These are phyloP conservation scores for Nothoprocta pentlandii DNA, from an alignment of 2,113 vertebrate species.

Conservation along the genomic window DNA sequence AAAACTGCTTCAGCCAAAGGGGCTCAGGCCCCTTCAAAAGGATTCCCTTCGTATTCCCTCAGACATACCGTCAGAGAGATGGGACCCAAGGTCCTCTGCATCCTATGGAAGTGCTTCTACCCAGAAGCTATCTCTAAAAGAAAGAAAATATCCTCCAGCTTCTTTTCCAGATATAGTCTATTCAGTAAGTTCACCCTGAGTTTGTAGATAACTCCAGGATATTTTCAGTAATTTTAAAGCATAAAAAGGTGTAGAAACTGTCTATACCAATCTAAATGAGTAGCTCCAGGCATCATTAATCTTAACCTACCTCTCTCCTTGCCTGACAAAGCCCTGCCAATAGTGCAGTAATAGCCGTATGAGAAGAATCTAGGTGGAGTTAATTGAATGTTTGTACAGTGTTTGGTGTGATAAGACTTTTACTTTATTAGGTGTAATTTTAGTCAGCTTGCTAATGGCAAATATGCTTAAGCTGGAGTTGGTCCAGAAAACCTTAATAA, in stretches of 20 bases:
- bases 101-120: not conserved
- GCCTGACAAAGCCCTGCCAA: not conserved
- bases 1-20: not conserved
- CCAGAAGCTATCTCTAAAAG: not conserved
- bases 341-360: not conserved
- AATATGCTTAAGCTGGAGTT: not conserved
- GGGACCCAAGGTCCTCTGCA: not conserved
- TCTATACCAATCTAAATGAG: not conserved
- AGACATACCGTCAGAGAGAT: not conserved
- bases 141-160: not conserved
- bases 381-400: conserved; percentile 7
- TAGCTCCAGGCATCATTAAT: conserved; percentile 24
- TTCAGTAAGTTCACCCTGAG: not conserved
- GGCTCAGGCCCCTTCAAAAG: not conserved
- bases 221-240: not conserved
- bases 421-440: conserved; percentile 20
- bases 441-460: not conserved
- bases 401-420: not conserved
- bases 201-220: conserved; percentile 42
- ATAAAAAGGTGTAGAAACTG: not conserved
- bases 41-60: not conserved
- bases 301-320: not conserved
- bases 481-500: not conserved
- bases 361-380: conserved; percentile 6
- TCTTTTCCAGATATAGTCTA: not conserved